Base-by-base conservation (phyloP, 2,888 invertebrate species). In the Thymelicus sylvestris region DNA sequence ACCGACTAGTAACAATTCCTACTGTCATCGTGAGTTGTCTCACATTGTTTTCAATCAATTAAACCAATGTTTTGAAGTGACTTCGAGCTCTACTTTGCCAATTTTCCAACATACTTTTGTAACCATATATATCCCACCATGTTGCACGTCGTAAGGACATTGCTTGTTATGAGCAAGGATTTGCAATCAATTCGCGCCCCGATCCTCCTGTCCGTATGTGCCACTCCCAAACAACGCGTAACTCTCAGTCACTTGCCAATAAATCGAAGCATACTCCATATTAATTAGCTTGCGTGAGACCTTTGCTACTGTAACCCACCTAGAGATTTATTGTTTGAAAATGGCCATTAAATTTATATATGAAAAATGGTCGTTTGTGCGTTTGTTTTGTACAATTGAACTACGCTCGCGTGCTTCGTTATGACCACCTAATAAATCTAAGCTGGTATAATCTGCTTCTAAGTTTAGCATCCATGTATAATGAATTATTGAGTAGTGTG, bases 201-300 rank as follows among this genome's bases (percentile, higher is more conserved):
- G 39, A 31, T 63, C 60, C 47, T 10, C 2, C 5, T 3, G 3
- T n/a, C 78, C 72, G 79, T 85, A 61, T 72, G 77, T 79, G 19
- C 24, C 59, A 31, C 44, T 38, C 76, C n/a, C 62, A 66, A 74
- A 75, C 80, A 79, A 73, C 80, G 77, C 78, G 79, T 82, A 81
- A 80, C 79, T 80, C 74, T 75, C 74, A 78, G 73, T 79, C 78
- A 76, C 76, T 78, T 76, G 84, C 81, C 85, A 83, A 90, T 90
- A 90, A 90, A 90, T 90, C 87, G 86, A 85, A 78, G 80, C 80
- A 81, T 86, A 88, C 89, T 89, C 90, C 88, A 89, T 90, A 90
- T 90, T 90, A 90, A 90, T 90, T 90, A 88, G 89, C 81, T 90
- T 76, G 90, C 90, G 90, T 90, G 90, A 83, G 84, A 79, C 80